Conservation (phyloP, 2,888 invertebrate genomes). For the Cyaniris semiargus region DNA sequence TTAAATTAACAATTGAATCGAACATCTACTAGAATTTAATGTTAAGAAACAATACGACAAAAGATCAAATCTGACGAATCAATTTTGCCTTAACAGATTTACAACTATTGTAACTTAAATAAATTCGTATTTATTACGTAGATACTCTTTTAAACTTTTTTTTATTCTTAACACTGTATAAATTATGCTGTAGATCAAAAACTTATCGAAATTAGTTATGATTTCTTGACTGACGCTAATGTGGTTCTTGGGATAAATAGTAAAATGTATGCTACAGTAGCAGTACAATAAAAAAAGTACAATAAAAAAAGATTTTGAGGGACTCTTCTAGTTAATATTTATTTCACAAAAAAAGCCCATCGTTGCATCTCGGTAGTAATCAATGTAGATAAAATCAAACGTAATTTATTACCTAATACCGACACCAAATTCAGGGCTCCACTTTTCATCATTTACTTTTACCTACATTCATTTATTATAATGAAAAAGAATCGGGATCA, state of each 20-base stretch:
- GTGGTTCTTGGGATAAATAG: neutral
- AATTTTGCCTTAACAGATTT: neutral
- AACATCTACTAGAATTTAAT: neutral
- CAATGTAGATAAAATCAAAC: slow-evolving; percentile 16
- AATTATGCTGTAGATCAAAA: slow-evolving; percentile 17
- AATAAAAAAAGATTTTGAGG: neutral
- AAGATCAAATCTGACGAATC: neutral
- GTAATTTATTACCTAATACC: slow-evolving; percentile 2
- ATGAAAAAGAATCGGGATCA: neutral
- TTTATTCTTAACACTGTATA: slow-evolving; percentile 22
- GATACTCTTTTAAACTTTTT: slow-evolving; percentile 24
- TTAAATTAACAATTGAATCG: neutral
- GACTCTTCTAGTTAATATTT: neutral
- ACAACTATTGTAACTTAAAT: slow-evolving; percentile 28
- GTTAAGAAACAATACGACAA: neutral
- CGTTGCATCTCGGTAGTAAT: neutral
- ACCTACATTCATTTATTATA: neutral
- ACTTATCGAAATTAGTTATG: neutral
- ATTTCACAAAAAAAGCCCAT: no score
- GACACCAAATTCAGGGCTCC: neutral
- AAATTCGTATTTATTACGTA: slow-evolving; percentile 22
- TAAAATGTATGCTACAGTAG: neutral
- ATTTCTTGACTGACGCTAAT: neutral
- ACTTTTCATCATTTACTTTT: neutral
- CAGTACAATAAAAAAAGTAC: no score